Conservation (phyloP, 2,888 invertebrate species). For the Tetanocera ferruginea region DNA sequence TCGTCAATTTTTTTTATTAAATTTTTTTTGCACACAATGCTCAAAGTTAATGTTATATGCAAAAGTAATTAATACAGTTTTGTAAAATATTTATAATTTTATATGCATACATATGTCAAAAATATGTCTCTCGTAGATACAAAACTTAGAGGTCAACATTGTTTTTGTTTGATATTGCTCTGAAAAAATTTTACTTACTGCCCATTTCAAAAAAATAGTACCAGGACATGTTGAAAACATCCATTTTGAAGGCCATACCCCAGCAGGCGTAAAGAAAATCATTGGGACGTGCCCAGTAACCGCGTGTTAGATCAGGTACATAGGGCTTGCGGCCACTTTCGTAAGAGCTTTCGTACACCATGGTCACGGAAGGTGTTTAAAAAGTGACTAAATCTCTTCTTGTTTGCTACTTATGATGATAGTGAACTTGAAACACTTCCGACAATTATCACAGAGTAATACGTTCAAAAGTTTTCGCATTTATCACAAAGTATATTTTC, state of each 20-base stretch:
- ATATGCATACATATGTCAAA: not conserved
- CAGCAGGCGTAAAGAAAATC: constrained; percentile 85
- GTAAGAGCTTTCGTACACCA: constrained; percentile 65
- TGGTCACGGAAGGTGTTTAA: constrained; percentile 35
- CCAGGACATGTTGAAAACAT: constrained; percentile 79
- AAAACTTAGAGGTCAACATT: not conserved
- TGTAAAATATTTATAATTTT: not conserved
- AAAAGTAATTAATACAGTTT: not conserved
- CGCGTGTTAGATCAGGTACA: constrained; percentile 70
- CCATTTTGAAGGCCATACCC: constrained; percentile 85
- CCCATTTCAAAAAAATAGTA: constrained; percentile 56
- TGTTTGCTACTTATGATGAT: not conserved
- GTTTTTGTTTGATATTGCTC: not conserved
- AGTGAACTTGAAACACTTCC: not conserved
- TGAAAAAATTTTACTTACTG: constrained; percentile 56
- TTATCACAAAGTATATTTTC: not conserved
- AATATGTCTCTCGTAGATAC: not conserved
- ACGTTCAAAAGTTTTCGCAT: not conserved
- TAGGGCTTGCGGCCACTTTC: constrained; percentile 63
- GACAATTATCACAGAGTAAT: not conserved
- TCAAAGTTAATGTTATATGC: not conserved
- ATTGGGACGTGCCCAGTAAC: constrained; percentile 80
- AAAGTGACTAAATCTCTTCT: not conserved
- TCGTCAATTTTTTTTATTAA: not conserved
- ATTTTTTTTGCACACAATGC: not conserved